Evolutionary conservation across 64 coral and sea anemone species (phyloP).

Genomic region (Montipora cactus): DNA sequence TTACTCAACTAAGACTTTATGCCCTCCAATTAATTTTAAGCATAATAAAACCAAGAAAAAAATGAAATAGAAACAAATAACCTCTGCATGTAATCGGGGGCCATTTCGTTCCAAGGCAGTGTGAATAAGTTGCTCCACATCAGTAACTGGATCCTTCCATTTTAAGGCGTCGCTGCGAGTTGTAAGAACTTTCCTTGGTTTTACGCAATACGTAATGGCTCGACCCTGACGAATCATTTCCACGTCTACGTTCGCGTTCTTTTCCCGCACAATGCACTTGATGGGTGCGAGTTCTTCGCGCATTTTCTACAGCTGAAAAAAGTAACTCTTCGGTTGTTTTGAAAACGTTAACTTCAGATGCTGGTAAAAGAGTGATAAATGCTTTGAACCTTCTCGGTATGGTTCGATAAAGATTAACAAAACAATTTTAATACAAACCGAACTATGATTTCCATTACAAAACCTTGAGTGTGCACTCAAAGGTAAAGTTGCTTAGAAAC

Average conservation of each 20-base stretch:
- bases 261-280: constrained; percentile 70
- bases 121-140: constrained; percentile 63
- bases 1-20: background rate
- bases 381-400: background rate
- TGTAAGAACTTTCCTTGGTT: constrained; percentile 63
- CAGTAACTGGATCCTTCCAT: constrained; percentile 47
- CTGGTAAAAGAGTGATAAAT: background rate
- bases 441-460: constrained; percentile 41
- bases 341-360: background rate
- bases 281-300: constrained; percentile 67
- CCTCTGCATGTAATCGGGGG: background rate
- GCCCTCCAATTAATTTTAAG: background rate
- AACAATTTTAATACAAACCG: constrained; percentile 1
- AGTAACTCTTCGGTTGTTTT: background rate
- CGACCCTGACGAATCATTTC: constrained; percentile 80
- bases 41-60: background rate
- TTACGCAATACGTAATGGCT: constrained; percentile 77
- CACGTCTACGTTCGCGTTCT: constrained; percentile 74
- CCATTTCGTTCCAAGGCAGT: constrained; percentile 31
- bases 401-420: background rate
- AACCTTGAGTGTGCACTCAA: background rate
- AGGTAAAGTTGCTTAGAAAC: constrained; percentile 3
- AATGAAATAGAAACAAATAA: constrained; percentile 2
- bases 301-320: constrained; percentile 38
- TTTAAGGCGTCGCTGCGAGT: constrained; percentile 73